Base-by-base conservation (phyloP, 2,888 invertebrate species). In the Mermis nigrescens region DNA sequence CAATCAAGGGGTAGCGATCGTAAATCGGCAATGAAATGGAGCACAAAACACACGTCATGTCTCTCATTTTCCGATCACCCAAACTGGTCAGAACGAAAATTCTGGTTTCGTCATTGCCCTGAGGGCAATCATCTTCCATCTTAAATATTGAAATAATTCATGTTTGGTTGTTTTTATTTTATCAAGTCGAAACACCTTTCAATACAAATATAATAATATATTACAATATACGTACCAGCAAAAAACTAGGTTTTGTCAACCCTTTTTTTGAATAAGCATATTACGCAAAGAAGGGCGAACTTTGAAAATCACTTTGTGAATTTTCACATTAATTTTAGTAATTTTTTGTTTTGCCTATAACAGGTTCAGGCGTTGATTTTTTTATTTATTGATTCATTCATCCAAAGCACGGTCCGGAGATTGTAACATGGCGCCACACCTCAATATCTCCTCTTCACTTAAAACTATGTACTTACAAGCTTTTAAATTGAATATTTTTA, bases 41-140 rank as follows among this genome's bases (percentile, higher is more conserved):
- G 78, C 95, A 92, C 66, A 85, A 80, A 64, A 88, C 85, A 77
- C 85, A 94, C 60, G 82, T 82, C 51, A 85, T 87, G 68, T 83
- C 80, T 64, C 65, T 83, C 76, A 86, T 84, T 70, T 89, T 87
- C 72, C 88, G 83, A 31, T 86, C 86, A 63, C 91, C 91, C 72
- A 95, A 78, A 51, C 89, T 90, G 62, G 91, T 89, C 72, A 95
- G 79, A 69, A 95, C 87, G 79, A 94, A 94, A 72, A 88, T 85
- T 67, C 94, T 82, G 55, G 90, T 92, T 74, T 95, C 95, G 74
- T 95, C 95, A 76, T 94, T 94, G 69, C 94, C 94, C 74, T 91
- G 91, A 76, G 90, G 89, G 64, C 90, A 91, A 74, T 95, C 94
- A 73, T 95, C 94, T 77, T 95, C 94, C 80, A 94, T 90, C 86